phyloP scores from a whole-genome alignment of 2,888 invertebrate genomes.

The Lepas anatifera region DNA sequence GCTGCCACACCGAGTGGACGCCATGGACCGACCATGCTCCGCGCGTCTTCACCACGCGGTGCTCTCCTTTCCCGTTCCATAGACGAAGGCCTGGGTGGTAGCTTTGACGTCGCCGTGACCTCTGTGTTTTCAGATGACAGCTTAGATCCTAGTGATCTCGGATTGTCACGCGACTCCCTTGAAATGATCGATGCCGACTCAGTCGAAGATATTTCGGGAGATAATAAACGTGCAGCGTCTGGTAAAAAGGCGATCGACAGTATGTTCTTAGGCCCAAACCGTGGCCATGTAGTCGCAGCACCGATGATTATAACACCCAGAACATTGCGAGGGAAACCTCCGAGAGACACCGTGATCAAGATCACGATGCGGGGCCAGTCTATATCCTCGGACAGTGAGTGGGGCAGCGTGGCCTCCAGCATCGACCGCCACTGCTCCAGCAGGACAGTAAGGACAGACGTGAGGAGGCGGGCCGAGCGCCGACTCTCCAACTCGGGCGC shows the following conservation, averaged over 20 bases:
- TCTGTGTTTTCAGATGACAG: neutral
- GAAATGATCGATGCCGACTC: conserved; percentile 6
- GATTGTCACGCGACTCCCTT: neutral
- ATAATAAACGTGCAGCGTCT: too few species aligned
- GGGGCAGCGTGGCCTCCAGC: neutral
- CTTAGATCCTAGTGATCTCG: neutral
- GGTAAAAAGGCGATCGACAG: neutral
- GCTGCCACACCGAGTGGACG: neutral
- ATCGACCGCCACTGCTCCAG: neutral
- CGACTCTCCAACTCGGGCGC: neutral
- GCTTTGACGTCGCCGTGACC: neutral
- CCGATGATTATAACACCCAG: neutral
- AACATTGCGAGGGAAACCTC: neutral
- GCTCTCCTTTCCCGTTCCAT: neutral
- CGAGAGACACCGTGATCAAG: neutral
- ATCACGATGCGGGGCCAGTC: neutral
- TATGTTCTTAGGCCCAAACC: neutral
- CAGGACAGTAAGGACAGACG: neutral
- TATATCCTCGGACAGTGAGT: neutral
- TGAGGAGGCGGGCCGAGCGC: neutral
- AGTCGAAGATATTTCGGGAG: neutral
- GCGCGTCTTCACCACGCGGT: too few species aligned
- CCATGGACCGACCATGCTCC: too few species aligned
- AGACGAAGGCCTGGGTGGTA: neutral
- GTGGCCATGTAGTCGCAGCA: neutral